Evolutionary conservation across 2,797 vertebrate genomes (phyloP), one percentile per base, ranked within the genome.

Genomic region (Gymnodraco acuticeps): DNA sequence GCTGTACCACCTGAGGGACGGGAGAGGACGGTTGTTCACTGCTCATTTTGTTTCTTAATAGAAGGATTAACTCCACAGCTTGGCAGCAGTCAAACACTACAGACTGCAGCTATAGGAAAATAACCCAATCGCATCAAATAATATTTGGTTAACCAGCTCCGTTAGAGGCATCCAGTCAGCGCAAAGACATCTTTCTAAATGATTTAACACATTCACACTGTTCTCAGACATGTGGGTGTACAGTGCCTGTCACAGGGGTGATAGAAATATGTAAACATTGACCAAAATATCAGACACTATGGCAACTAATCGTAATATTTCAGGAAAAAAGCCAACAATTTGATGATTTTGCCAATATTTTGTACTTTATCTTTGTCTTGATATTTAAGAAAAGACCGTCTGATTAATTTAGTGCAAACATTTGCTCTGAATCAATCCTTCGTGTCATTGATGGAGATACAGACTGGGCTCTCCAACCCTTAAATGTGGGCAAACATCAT

Each of bases 1-100:
- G 93, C 91, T 98, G 97, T 1, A 99, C 98, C 1, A 99, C 98
- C 98, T 99, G 94, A 15, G 0, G 23, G 3, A 67, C 0, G 52
- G 48, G 23, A 41, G 1, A 17, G 10, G 48, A 45, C 0, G 8
- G 14, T 5, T 8, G 6, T 43, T 17, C 3, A 45, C 23, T 23
- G 23, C 10, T 41, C 10, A 16, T 19, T 70, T 16, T 0, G 2
- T 13, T 19, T 52, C 33, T 38, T 38, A 38, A 38, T 9, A 38
- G 33, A 38, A 38, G 33, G 33, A 6, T 42, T 0, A 33, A 66
- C 12, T 60, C 43, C 17, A 27, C 11, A 60, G 4, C 33, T 14
- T 45, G 45, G 31, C 16, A n/a, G 48, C 38, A 17, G 15, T 8
- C 43, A 20, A 17, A 10, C 5, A 16, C 7, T 38, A 17, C 3